Evolutionary conservation across 2,113 vertebrate genomes (phyloP).

Genomic region (Emydocephalus ijimae): DNA sequence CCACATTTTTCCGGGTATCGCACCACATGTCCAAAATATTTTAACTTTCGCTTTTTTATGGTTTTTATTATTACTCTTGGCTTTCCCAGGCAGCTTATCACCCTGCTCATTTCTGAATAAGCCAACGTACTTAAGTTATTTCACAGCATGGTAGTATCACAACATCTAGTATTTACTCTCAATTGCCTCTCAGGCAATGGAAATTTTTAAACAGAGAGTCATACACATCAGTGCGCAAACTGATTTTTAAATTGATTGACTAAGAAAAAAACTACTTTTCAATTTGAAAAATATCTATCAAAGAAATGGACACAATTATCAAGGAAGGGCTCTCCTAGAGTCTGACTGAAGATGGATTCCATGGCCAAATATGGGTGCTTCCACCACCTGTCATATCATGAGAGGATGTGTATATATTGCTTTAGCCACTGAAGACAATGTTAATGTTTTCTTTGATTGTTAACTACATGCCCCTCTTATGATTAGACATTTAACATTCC

Average conservation of each 20-base stretch:
- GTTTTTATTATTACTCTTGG: too few species aligned
- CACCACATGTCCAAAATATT: too few species aligned
- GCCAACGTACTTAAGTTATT: neutral
- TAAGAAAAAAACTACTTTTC: neutral
- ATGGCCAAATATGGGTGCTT: neutral
- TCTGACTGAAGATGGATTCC: neutral
- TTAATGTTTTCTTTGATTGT: neutral
- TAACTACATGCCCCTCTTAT: neutral
- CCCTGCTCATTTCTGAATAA: neutral
- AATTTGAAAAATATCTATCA: neutral
- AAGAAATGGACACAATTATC: neutral
- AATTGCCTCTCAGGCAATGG: neutral
- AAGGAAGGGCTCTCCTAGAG: neutral
- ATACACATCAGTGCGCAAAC: neutral
- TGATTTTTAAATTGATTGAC: neutral
- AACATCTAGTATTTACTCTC: neutral
- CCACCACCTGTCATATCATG: neutral
- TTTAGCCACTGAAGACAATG: neutral
- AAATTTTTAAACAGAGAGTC: neutral
- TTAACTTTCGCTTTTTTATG: too few species aligned
- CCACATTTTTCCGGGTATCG: too few species aligned
- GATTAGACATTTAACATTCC: neutral
- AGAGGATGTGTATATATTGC: neutral
- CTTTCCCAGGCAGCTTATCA: too few species aligned
- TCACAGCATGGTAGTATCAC: neutral